Percentiles rank a stretch among this genome's conserved stretches.
Conservation (phyloP, 2,888 invertebrate genomes). For the Congeria kusceri region DNA sequence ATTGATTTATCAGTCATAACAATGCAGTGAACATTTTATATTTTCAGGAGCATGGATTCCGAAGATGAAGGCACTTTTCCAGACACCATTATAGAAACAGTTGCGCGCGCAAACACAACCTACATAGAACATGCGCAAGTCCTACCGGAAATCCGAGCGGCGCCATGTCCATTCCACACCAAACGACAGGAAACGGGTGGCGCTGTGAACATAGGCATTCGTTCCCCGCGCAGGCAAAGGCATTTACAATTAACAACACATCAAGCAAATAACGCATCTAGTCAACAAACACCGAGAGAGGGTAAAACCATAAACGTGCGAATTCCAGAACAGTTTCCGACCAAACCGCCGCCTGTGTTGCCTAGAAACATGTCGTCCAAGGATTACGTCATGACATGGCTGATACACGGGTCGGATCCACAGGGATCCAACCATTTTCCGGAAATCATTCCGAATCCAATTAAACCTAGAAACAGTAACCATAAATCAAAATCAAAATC, state of each 20-base stretch:
- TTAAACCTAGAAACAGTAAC: not conserved
- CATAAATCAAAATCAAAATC: no score
- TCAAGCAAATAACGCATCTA: slow-evolving; percentile 27
- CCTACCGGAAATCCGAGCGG: slow-evolving; percentile 70
- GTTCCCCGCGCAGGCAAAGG: not conserved
- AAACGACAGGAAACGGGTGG: slow-evolving; percentile 52
- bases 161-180: slow-evolving; percentile 70
- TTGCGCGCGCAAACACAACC: slow-evolving; percentile 70
- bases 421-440: slow-evolving; percentile 69
- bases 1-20: no score
- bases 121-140: slow-evolving; percentile 55
- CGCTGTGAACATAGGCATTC: not conserved
- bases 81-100: slow-evolving; percentile 68
- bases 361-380: slow-evolving; percentile 70
- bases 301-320: slow-evolving; percentile 44
- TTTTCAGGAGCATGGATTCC: slow-evolving; percentile 69
- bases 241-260: not conserved
- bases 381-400: slow-evolving; percentile 74
- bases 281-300: slow-evolving; percentile 35
- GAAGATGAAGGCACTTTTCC: slow-evolving; percentile 48
- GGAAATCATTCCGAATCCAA: slow-evolving; percentile 57
- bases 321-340: slow-evolving; percentile 57
- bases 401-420: slow-evolving; percentile 73
- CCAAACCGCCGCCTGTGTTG: slow-evolving; percentile 41
- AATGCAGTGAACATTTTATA: not conserved